Conservation (phyloP, 2,113 vertebrate genomes). For the Oncorhynchus nerka region DNA sequence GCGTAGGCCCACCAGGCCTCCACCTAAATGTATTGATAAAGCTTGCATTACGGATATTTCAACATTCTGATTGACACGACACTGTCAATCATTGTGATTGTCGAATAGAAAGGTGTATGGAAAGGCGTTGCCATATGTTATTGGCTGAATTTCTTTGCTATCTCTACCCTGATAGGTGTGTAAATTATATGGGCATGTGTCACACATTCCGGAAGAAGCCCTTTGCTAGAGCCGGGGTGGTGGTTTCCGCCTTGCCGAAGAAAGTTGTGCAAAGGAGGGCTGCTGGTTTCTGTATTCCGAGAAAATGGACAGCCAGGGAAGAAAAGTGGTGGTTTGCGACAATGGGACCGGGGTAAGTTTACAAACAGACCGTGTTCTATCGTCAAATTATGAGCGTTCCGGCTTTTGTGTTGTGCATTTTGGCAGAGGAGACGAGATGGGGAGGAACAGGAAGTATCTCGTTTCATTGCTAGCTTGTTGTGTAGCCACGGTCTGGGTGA, state of each 20-base stretch:
- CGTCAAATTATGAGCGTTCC: not conserved
- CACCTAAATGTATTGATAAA: no score
- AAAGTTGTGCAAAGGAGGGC: constrained; percentile 45
- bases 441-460: constrained; percentile 51
- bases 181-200: not conserved
- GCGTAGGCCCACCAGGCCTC: no score
- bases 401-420: not conserved
- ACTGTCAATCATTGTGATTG: not conserved
- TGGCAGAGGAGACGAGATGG: not conserved
- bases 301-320: constrained; percentile 85
- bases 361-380: no score
- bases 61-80: not conserved
- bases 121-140: not conserved
- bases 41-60: no score
- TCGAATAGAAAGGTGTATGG: constrained; percentile 1
- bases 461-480: constrained; percentile 23
- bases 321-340: constrained; percentile 90
- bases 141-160: not conserved
- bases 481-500: constrained; percentile 33
- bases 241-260: constrained; percentile 63
- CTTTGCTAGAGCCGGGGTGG: constrained; percentile 22
- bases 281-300: constrained; percentile 41
- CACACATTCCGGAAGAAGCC: not conserved
- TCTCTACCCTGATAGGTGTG: not conserved
- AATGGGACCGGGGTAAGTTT: constrained; percentile 87